A percentile compares a stretch with the other conserved stretches of the same genome.
Evolutionary conservation across 2,888 invertebrate species (phyloP).

Genomic region (Athalia cordata): DNA sequence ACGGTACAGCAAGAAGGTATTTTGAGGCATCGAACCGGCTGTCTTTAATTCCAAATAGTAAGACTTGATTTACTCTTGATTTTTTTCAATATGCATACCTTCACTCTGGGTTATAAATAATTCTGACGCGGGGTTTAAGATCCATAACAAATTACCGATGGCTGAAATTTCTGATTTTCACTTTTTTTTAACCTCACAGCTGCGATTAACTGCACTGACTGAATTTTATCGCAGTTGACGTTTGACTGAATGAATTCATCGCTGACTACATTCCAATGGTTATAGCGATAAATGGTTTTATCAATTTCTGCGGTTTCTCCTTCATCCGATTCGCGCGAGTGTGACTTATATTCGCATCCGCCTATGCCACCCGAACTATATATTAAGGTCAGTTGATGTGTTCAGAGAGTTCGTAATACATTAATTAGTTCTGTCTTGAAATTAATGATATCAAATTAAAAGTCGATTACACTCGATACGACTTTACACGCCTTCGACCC

Average conservation of each 20-base stretch:
- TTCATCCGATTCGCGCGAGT: not conserved
- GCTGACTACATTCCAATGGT: not conserved
- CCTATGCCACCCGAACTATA: not conserved
- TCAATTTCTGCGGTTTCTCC: slow-evolving; percentile 3
- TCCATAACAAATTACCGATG: too few species aligned
- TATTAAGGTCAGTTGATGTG: slow-evolving; percentile 1
- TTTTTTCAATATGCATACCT: too few species aligned
- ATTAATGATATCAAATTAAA: slow-evolving; percentile 38
- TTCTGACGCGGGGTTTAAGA: too few species aligned
- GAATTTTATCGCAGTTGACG: not conserved
- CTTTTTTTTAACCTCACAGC: too few species aligned
- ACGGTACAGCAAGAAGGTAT: not conserved
- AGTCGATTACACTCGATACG: slow-evolving; percentile 33
- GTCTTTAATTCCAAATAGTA: too few species aligned
- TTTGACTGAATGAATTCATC: slow-evolving; percentile 2
- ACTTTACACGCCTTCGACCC: slow-evolving; percentile 15
- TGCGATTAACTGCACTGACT: not conserved
- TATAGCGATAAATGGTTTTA: not conserved
- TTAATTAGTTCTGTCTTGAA: slow-evolving; percentile 23
- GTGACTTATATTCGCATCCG: slow-evolving; percentile 9
- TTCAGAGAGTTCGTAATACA: slow-evolving; percentile 5
- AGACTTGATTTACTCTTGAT: too few species aligned
- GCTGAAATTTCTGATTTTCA: too few species aligned
- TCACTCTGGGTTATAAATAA: too few species aligned
- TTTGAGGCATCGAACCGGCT: too few species aligned